These are phyloP conservation scores for Cyclophora punctaria DNA, from an alignment of 2,888 invertebrate species.

Conservation along the genomic window DNA sequence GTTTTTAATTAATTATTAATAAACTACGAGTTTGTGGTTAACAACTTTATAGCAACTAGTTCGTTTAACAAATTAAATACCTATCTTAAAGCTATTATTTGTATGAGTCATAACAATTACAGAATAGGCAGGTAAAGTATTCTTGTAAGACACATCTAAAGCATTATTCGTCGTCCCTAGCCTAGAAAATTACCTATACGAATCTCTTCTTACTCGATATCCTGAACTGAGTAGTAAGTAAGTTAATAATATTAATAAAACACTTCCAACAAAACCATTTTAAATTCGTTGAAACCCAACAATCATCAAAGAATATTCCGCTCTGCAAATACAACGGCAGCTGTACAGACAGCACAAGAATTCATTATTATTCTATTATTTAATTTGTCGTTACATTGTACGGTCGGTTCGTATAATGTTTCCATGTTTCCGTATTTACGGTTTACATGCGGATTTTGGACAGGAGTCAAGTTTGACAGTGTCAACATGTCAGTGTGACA, in stretches of 20 bases:
- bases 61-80: too few relatives aligned
- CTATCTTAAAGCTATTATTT: too few relatives aligned
- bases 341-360: constrained; percentile 41
- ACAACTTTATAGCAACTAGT: too few relatives aligned
- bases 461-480: constrained; percentile 72
- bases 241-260: too few relatives aligned
- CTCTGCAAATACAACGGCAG: constrained; percentile 37
- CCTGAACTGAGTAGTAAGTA: too few relatives aligned
- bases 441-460: constrained; percentile 66
- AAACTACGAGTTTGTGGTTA: neutral
- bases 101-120: too few relatives aligned
- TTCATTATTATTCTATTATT: constrained; percentile 67
- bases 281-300: constrained; percentile 25
- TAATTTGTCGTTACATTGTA: constrained; percentile 71
- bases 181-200: too few relatives aligned
- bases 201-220: too few relatives aligned
- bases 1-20: neutral
- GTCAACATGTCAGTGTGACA: constrained; percentile 72
- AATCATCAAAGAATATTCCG: constrained; percentile 27
- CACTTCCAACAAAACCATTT: neutral
- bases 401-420: constrained; percentile 50
- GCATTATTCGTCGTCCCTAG: too few relatives aligned
- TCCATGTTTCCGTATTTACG: constrained; percentile 70
- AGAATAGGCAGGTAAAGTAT: too few relatives aligned
- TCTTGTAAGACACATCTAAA: too few relatives aligned